These are phyloP conservation scores for Fragum whitleyi DNA, from an alignment of 2,888 invertebrate genomes.

Conservation along the genomic window DNA sequence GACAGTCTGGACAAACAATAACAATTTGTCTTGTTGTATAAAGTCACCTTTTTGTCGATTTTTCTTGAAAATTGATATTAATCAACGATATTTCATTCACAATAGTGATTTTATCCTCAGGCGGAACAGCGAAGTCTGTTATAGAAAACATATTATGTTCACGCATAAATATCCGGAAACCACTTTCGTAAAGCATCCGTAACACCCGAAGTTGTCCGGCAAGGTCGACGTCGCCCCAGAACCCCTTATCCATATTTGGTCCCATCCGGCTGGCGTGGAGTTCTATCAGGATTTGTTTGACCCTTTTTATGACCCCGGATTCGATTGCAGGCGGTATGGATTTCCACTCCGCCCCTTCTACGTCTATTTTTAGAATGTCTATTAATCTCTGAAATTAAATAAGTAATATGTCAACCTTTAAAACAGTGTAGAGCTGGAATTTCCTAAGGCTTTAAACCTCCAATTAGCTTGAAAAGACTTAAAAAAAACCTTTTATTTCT, in stretches of 20 bases:
- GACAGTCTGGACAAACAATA: too few species aligned
- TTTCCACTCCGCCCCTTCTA: constrained; percentile 36
- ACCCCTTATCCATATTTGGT: neutral
- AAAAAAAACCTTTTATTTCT: too few species aligned
- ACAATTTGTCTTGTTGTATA: too few species aligned
- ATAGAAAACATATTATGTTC: neutral
- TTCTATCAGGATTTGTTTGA: constrained; percentile 29
- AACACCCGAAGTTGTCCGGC: neutral
- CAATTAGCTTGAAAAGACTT: too few species aligned
- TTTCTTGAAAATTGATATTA: neutral
- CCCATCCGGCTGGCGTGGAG: constrained; percentile 13
- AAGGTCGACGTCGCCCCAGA: neutral
- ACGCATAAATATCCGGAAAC: neutral
- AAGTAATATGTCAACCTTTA: too few species aligned
- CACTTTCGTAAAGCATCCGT: neutral
- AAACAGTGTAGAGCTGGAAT: too few species aligned
- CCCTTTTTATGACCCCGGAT: constrained; percentile 1
- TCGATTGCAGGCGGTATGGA: constrained; percentile 13
- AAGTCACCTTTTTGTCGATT: too few species aligned
- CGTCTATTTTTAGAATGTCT: constrained; percentile 37
- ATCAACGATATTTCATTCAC: neutral
- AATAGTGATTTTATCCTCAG: neutral
- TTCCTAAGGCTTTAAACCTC: too few species aligned
- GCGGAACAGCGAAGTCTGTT: neutral
- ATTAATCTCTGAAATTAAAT: constrained; percentile 21